These are phyloP conservation scores for Cheiracanthium punctorium DNA, from an alignment of 2,888 invertebrate species.

Conservation along the genomic window DNA sequence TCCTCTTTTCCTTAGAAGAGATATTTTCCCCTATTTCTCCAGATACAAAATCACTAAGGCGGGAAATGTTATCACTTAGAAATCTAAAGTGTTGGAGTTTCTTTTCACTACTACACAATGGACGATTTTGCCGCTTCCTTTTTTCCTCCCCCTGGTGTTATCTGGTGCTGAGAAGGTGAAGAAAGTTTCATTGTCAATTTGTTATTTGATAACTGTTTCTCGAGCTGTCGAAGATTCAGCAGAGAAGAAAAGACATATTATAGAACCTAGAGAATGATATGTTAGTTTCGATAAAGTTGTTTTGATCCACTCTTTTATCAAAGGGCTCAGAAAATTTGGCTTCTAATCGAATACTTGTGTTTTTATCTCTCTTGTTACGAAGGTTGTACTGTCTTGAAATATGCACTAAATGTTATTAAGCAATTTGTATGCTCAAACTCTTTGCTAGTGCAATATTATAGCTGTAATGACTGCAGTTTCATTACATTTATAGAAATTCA, in stretches of 20 bases:
- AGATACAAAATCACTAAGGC: not conserved
- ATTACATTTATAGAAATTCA: too few species aligned
- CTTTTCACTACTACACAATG: not conserved
- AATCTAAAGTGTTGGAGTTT: slow-evolving; percentile 3
- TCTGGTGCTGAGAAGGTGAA: not conserved
- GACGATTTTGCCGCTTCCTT: not conserved
- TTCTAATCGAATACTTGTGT: too few species aligned
- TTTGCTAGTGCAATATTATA: too few species aligned
- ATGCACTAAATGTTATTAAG: too few species aligned
- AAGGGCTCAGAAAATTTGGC: too few species aligned
- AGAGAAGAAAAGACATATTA: not conserved
- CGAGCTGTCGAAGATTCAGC: not conserved
- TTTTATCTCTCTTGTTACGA: too few species aligned
- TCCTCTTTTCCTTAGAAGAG: not conserved
- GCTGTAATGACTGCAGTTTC: too few species aligned
- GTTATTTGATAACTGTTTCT: slow-evolving; percentile 1
- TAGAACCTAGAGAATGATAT: too few species aligned
- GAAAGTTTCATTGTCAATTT: not conserved
- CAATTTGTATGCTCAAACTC: too few species aligned
- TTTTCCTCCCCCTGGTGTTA: not conserved
- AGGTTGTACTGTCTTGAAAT: too few species aligned
- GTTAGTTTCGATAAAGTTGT: too few species aligned
- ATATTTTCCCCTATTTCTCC: not conserved
- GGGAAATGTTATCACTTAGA: slow-evolving; percentile 1
- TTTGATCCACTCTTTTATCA: too few species aligned